Conservation (phyloP, 2,113 vertebrate genomes). For the Austrofundulus limnaeus region DNA sequence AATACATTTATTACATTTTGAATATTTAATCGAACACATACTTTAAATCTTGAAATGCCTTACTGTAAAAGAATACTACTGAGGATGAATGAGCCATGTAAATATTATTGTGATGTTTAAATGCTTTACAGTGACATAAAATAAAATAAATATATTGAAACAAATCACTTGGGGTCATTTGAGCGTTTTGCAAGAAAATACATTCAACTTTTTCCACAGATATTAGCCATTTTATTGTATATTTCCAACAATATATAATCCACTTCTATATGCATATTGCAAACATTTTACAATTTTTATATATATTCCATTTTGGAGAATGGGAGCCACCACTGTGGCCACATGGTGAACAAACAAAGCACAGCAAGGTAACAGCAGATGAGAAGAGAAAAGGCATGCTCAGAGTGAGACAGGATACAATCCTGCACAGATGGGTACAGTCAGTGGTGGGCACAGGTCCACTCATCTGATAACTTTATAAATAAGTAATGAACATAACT, state of each 20-base stretch:
- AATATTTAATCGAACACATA: conserved; percentile 1
- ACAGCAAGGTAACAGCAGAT: conserved; percentile 47
- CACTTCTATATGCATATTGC: conserved; percentile 57
- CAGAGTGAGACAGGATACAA: conserved; percentile 42
- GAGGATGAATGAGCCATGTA: conserved; percentile 5
- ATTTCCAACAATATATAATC: conserved; percentile 60
- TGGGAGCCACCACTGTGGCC: conserved; percentile 30
- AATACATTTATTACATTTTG: not conserved
- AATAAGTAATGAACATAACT: too few relatives aligned
- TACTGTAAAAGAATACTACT: not conserved
- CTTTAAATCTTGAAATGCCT: not conserved
- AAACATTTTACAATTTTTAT: conserved; percentile 57
- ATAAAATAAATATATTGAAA: conserved; percentile 24
- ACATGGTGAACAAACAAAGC: conserved; percentile 44
- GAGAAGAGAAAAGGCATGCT: conserved; percentile 63
- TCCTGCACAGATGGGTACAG: conserved; percentile 39
- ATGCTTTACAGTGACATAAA: conserved; percentile 2
- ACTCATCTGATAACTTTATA: too few relatives aligned
- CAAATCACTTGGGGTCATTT: too few relatives aligned
- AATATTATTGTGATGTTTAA: not conserved
- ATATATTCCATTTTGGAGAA: conserved; percentile 39
- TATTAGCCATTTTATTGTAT: conserved; percentile 58
- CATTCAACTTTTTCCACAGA: not conserved
- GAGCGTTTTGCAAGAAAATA: not conserved
- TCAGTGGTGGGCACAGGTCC: too few relatives aligned